Percentiles rank a stretch among this genome's conserved stretches.
These are phyloP conservation scores for Parthenolecanium corni DNA, from an alignment of 2,888 invertebrate species.

Conservation along the genomic window DNA sequence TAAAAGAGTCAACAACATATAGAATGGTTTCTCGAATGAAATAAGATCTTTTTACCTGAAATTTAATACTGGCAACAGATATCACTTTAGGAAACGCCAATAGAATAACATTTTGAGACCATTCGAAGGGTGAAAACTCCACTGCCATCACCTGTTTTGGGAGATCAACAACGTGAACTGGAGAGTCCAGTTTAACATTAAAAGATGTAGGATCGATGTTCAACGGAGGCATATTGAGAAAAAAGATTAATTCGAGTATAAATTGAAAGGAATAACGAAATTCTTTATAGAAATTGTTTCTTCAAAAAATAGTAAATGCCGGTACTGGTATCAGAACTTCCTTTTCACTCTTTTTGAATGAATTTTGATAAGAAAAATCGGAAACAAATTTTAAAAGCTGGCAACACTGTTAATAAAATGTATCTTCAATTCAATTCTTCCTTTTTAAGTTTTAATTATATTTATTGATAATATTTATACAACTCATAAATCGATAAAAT, in stretches of 20 bases:
- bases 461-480: no score
- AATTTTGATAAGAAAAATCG: no score
- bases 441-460: no score
- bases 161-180: constrained; percentile 32
- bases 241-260: neutral
- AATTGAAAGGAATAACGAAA: no score
- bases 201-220: constrained; percentile 26
- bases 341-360: no score
- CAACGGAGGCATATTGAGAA: constrained; percentile 5
- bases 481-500: no score
- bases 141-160: constrained; percentile 31
- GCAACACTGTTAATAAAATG: no score
- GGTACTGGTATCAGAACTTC: no score
- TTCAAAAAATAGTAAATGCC: no score
- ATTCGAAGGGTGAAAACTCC: constrained; percentile 49
- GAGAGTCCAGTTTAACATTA: constrained; percentile 38
- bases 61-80: constrained; percentile 45
- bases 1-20: neutral
- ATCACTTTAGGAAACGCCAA: constrained; percentile 49
- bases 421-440: no score
- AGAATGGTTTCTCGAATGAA: neutral
- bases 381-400: no score
- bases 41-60: constrained; percentile 42
- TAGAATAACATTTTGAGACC: constrained; percentile 52
- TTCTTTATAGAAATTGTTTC: no score